Conservation (phyloP, 2,113 vertebrate genomes). For the Meleagris gallopavo region DNA sequence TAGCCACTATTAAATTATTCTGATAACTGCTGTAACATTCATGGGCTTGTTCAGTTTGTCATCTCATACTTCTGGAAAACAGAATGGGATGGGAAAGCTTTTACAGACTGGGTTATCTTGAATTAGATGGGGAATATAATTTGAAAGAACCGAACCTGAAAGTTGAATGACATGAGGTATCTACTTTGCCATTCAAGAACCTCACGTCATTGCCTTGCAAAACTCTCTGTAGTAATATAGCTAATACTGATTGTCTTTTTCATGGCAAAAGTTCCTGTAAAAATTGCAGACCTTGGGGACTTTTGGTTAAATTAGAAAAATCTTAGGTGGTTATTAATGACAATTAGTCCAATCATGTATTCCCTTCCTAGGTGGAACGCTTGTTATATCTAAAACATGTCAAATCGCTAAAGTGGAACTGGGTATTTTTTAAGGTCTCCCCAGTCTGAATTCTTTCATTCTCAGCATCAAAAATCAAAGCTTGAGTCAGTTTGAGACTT, state of each 20-base stretch:
- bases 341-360: background rate
- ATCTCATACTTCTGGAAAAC: background rate
- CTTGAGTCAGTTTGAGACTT: background rate
- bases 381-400: background rate
- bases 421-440: background rate
- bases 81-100: background rate
- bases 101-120: background rate
- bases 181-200: background rate
- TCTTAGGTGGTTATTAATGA: background rate
- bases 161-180: background rate
- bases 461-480: background rate
- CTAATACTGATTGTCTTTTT: background rate
- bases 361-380: background rate
- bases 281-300: background rate
- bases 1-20: background rate
- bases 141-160: background rate
- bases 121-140: background rate
- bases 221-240: background rate
- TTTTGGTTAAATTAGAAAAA: background rate
- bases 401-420: background rate
- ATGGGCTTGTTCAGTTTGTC: background rate
- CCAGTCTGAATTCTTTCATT: background rate
- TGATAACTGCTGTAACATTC: background rate
- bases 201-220: background rate
- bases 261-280: background rate